Evolutionary conservation across 92 coral and sea anemone species (phyloP).

Genomic region (Porites lobata): DNA sequence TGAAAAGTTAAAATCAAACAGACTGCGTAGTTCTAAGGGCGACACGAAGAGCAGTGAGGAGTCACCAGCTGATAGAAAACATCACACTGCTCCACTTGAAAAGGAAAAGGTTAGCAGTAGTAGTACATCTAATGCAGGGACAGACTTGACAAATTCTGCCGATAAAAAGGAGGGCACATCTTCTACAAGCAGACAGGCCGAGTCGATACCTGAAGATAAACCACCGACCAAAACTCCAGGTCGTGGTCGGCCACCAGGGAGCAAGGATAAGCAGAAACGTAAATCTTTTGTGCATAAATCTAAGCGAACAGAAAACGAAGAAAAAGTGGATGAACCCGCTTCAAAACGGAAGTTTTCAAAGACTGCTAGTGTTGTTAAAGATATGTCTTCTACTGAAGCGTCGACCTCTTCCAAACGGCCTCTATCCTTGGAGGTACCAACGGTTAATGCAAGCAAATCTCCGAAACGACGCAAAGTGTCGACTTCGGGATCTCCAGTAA

Average conservation of each 20-base stretch:
- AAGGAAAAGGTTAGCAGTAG: constrained; percentile 2
- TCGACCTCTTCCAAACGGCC: constrained; percentile 43
- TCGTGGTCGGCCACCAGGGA: constrained; percentile 82
- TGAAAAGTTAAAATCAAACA: not conserved
- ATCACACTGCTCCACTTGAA: not conserved
- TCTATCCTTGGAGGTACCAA: constrained; percentile 74
- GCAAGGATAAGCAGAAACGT: constrained; percentile 89
- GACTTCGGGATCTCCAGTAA: constrained; percentile 67
- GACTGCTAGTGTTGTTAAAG: constrained; percentile 40
- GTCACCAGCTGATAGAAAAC: not conserved
- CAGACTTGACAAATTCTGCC: constrained; percentile 17
- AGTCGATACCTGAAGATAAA: not conserved
- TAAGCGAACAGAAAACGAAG: constrained; percentile 14
- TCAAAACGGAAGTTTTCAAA: constrained; percentile 42
- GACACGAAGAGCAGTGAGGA: not conserved
- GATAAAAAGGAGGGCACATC: constrained; percentile 5
- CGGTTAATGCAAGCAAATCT: constrained; percentile 68
- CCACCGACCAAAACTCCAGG: not conserved
- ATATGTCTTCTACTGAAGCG: constrained; percentile 10
- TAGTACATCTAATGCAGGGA: not conserved
- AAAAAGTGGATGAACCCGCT: not conserved
- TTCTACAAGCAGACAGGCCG: not conserved
- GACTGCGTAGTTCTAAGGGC: constrained; percentile 29
- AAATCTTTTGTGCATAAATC: constrained; percentile 59
- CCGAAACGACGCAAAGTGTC: constrained; percentile 70